These are phyloP conservation scores for Acronicta leporina DNA, from an alignment of 2,888 invertebrate species.

Conservation along the genomic window DNA sequence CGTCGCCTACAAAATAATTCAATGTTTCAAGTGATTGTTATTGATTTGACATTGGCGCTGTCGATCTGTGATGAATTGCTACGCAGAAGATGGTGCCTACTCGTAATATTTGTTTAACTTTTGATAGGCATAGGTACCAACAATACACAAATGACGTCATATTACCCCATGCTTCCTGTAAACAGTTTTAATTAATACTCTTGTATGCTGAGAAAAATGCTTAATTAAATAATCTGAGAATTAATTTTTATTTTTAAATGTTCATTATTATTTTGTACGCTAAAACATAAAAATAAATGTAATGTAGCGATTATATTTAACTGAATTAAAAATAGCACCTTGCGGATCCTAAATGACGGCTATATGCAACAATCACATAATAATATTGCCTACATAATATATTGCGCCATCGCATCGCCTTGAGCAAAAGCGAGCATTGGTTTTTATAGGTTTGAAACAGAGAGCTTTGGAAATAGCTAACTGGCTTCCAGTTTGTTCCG, in stretches of 20 bases:
- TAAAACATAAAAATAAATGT: too few relatives aligned
- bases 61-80: conserved; percentile 71
- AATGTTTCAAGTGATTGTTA: conserved; percentile 67
- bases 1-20: conserved; percentile 68
- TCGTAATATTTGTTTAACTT: conserved; percentile 7
- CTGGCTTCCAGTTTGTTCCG: background rate
- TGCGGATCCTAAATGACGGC: background rate
- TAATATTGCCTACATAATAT: background rate
- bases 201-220: background rate
- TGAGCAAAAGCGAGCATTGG: background rate
- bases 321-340: too few relatives aligned
- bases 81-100: conserved; percentile 34
- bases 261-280: too few relatives aligned
- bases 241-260: background rate
- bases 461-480: background rate
- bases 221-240: background rate
- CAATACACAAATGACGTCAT: conserved; percentile 8
- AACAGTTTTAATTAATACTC: conserved; percentile 8
- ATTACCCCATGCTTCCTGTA: background rate
- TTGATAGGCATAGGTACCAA: conserved; percentile 2
- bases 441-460: background rate
- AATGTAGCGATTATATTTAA: too few relatives aligned
- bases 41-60: conserved; percentile 81
- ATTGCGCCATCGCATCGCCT: background rate
- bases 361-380: background rate